A percentile compares a stretch with the other conserved stretches of the same genome.
Conservation (phyloP, 1,140 invertebrate genomes). For the Stenopsyche tienmushanensis region DNA sequence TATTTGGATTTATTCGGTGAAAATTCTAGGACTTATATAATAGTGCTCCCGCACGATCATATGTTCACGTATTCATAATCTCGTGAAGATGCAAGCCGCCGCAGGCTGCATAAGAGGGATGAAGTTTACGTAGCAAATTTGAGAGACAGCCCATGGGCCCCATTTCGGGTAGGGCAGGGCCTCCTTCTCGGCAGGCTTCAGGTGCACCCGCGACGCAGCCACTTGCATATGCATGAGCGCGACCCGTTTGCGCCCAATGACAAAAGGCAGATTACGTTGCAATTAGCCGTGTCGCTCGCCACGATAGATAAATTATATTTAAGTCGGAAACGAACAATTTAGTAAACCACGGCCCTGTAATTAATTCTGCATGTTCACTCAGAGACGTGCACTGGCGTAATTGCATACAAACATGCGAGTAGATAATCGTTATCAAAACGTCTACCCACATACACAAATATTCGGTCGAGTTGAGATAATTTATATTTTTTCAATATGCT, state of each 20-base stretch:
- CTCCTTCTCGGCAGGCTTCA: too few relatives aligned
- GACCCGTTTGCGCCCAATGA: constrained; percentile 24
- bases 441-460: not conserved
- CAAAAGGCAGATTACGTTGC: constrained; percentile 32
- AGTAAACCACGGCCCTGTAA: constrained; percentile 32
- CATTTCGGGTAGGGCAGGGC: too few relatives aligned
- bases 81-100: too few relatives aligned
- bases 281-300: constrained; percentile 27
- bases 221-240: constrained; percentile 26
- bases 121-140: too few relatives aligned
- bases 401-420: constrained; percentile 30
- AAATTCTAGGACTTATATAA: too few relatives aligned
- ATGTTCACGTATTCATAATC: too few relatives aligned
- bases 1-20: too few relatives aligned
- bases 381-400: constrained; percentile 17
- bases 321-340: constrained; percentile 35
- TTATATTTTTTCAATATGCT: too few relatives aligned
- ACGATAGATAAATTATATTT: constrained; percentile 35
- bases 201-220: constrained; percentile 4
- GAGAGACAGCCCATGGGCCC: too few relatives aligned
- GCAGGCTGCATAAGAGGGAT: too few relatives aligned
- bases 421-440: constrained; percentile 24
- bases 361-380: constrained; percentile 25
- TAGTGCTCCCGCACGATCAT: too few relatives aligned
- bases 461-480: too few relatives aligned